A percentile compares a stretch with the other conserved stretches of the same genome.
phyloP scores from a whole-genome alignment of 2,113 vertebrate genomes.

The Lonchura striata region DNA sequence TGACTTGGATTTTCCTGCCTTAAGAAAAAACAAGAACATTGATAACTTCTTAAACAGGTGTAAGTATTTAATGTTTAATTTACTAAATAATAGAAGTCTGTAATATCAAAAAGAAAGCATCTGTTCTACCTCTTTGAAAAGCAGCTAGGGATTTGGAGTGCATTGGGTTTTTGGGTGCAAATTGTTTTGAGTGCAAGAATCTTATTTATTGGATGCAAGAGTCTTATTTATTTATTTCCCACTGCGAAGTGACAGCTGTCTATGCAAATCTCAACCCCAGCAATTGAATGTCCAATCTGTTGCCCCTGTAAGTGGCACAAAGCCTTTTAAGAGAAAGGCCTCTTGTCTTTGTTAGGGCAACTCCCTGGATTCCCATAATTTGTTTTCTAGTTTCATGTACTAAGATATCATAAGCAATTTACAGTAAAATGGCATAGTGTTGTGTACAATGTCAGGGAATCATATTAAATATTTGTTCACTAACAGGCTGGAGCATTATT shows the following conservation, averaged over 20 bases:
- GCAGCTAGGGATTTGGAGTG: background rate
- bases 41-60: conserved; percentile 99
- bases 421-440: background rate
- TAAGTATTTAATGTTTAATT: conserved; percentile 80
- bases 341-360: background rate
- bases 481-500: background rate
- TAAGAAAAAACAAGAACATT: conserved; percentile 99
- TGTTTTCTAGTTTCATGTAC: background rate
- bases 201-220: background rate
- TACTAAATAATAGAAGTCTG: background rate
- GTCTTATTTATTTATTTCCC: background rate
- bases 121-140: background rate
- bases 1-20: conserved; percentile 97
- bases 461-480: background rate
- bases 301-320: background rate
- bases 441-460: background rate
- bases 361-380: background rate
- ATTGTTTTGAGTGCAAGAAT: background rate
- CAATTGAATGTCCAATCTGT: background rate
- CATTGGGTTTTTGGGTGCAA: background rate
- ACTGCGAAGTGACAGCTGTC: background rate
- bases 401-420: background rate
- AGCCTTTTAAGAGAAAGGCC: background rate
- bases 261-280: background rate
- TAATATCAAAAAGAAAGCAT: background rate